These are phyloP conservation scores for Phasia obesa DNA, from an alignment of 2,888 invertebrate species.

Conservation along the genomic window DNA sequence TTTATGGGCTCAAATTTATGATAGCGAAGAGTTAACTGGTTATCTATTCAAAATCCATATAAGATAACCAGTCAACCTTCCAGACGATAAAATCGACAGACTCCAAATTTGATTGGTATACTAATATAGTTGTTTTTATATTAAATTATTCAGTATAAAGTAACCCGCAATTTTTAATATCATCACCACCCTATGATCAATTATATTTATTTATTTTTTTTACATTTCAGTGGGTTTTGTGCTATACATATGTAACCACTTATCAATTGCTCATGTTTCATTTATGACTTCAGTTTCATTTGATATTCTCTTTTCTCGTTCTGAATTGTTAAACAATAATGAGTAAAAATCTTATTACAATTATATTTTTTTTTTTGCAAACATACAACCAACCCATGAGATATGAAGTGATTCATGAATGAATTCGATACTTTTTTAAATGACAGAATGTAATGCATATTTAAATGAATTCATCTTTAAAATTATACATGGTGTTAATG, in stretches of 20 bases:
- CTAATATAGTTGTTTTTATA: no score
- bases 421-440: conserved; percentile 14
- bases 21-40: no score
- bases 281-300: conserved; percentile 49
- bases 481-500: no score
- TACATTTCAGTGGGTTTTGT: conserved; percentile 43
- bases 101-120: no score
- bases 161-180: no score
- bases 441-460: background rate
- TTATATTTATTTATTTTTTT: background rate
- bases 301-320: conserved; percentile 49
- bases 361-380: conserved; percentile 15
- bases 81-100: no score
- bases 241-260: conserved; percentile 36
- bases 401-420: background rate
- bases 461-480: background rate
- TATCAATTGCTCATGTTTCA: conserved; percentile 59
- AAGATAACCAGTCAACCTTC: no score
- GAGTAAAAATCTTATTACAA: background rate
- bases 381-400: background rate
- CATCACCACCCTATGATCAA: background rate
- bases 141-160: no score
- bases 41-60: no score
- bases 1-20: no score
- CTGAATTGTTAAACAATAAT: background rate